Evolutionary conservation across 2,797 vertebrate genomes (phyloP).

Genomic region (Gymnopithys bicolor): DNA sequence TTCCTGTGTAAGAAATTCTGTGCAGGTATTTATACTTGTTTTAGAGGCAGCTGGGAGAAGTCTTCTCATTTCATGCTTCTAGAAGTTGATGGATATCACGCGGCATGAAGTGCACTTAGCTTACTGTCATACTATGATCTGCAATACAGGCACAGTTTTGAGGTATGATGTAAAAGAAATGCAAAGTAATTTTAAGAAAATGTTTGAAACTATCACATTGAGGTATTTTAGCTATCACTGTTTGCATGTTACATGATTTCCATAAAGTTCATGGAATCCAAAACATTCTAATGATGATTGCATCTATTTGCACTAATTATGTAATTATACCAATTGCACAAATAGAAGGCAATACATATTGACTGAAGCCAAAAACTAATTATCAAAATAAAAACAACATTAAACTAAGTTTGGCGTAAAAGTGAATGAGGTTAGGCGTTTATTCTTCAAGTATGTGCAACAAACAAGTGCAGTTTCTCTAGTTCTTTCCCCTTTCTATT

Average conservation of each 20-base stretch:
- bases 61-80: neutral
- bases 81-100: neutral
- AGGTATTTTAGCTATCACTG: neutral
- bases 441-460: neutral
- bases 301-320: conserved; percentile 63
- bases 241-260: neutral
- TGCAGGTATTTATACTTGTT: neutral
- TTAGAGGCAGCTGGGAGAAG: neutral
- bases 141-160: neutral
- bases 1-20: neutral
- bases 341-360: conserved; percentile 30
- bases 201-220: neutral
- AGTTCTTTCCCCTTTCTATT: neutral
- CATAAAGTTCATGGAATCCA: conserved; percentile 35
- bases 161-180: neutral
- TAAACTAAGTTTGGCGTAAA: neutral
- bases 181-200: neutral
- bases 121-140: neutral
- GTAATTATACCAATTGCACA: conserved; percentile 52
- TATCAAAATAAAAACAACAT: conserved; percentile 42
- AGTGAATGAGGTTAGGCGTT: neutral
- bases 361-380: conserved; percentile 33
- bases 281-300: conserved; percentile 39
- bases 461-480: neutral
- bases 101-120: neutral